A percentile compares a stretch with the other conserved stretches of the same genome.
These are phyloP conservation scores for Actinia equina DNA, from an alignment of 64 coral and sea anemone genomes.

Conservation along the genomic window DNA sequence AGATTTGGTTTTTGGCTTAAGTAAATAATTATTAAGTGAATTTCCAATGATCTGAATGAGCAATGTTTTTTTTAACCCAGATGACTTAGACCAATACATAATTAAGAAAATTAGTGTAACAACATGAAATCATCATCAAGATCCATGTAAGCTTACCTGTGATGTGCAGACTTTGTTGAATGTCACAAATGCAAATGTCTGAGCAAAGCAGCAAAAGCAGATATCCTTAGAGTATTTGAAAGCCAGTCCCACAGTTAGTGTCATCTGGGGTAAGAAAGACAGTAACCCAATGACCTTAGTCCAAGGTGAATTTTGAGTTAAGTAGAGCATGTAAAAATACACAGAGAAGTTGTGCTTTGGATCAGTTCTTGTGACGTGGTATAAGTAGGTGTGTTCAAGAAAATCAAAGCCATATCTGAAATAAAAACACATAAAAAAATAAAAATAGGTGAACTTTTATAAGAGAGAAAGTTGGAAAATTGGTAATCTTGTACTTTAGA, in stretches of 20 bases:
- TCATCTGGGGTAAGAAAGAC: conserved; percentile 83
- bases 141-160: conserved; percentile 46
- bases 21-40: no score
- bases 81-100: no score
- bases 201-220: conserved; percentile 87
- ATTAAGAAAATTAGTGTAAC: no score
- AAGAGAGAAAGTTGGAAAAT: no score
- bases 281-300: conserved; percentile 62
- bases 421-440: conserved; percentile 4
- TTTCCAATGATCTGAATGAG: no score
- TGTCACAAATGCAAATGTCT: conserved; percentile 98
- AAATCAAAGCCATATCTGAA: conserved; percentile 98
- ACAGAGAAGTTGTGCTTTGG: conserved; percentile 99
- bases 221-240: conserved; percentile 79
- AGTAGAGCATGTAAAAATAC: conserved; percentile 97
- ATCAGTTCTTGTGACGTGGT: conserved; percentile 92
- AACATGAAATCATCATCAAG: neutral
- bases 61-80: no score
- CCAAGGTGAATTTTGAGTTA: conserved; percentile 67
- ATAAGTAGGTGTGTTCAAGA: conserved; percentile 94
- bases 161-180: conserved; percentile 99
- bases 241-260: conserved; percentile 66
- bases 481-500: no score
- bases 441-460: neutral
- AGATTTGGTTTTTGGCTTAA: no score